Base-by-base conservation (phyloP, 2,888 invertebrate species). In the Eumacrocentrus americanus region DNA sequence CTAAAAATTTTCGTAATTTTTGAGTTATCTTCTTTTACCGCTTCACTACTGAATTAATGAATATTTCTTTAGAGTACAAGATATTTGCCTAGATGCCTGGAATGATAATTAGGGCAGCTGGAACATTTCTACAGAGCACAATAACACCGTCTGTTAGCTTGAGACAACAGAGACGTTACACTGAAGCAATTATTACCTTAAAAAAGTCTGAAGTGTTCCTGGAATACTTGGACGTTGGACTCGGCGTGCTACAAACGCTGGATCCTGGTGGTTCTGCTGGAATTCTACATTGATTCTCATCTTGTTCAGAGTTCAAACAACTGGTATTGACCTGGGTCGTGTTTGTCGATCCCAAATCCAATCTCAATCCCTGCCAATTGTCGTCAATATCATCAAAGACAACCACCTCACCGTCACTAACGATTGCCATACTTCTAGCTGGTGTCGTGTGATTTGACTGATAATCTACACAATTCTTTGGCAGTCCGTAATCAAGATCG, bases 331-430 rank as follows among this genome's bases (percentile, higher is more conserved):
- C n/a, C 12, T 75, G 76, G 50, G 68, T 66, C 6, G 70, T 64
- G 42, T 75, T 56, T 5, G 68, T 72, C 7, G 75, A 70, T 20
- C 70, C 71, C 29, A 80, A 66, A 62, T 80, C 79, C 29, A 79
- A 66, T 57, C 78, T 69, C 20, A 80, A 60, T 83, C 88, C 88
- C 82, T 90, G 89, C 91, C 91, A 91, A 73, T 88, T 89, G 72
- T 94, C 94, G 66, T 89, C 91, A 63, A 90, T 90, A 79, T 94
- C 93, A 77, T 94, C 93, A 74, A 94, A 93, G 53, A 91, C 92
- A 70, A 92, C 91, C 50, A 92, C 90, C 78, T 91, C 93, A 16
- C 89, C 90, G 62, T 90, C 90, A 53, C 88, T 87, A 64, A 90
- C 88, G 12, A 81, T 78, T 18, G 81, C 78, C 82, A 80, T 80